phyloP scores from a whole-genome alignment of 92 coral and sea anemone genomes.

The Siderastrea siderea region DNA sequence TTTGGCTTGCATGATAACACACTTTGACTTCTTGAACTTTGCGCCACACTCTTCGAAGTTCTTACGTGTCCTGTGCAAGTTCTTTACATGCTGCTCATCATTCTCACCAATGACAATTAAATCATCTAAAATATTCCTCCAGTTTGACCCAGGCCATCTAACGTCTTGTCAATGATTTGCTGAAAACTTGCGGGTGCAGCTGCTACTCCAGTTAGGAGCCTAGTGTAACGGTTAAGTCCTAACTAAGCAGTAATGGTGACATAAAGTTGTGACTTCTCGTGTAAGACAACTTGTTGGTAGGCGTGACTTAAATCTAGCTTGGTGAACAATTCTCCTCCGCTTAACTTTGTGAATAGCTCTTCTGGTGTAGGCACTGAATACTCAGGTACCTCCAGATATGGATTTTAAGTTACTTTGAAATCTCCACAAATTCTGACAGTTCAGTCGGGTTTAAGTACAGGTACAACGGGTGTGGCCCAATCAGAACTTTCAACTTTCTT shows the following conservation, averaged over 20 bases:
- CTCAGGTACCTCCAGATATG: not conserved
- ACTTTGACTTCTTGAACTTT: constrained; percentile 18
- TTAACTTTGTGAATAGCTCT: constrained; percentile 45
- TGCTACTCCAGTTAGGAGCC: constrained; percentile 63
- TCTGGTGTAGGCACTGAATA: constrained; percentile 52
- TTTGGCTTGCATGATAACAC: constrained; percentile 4
- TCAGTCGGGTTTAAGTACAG: constrained; percentile 37
- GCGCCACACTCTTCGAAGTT: constrained; percentile 13
- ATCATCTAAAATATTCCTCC: constrained; percentile 58
- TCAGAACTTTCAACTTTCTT: constrained; percentile 47
- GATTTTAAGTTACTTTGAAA: not conserved
- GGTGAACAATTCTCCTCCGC: constrained; percentile 50
- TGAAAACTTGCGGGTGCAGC: constrained; percentile 61
- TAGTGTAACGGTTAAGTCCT: constrained; percentile 28
- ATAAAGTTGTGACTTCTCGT: constrained; percentile 37
- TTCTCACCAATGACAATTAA: constrained; percentile 41
- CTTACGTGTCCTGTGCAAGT: constrained; percentile 16
- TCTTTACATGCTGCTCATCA: constrained; percentile 43
- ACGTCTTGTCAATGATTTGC: constrained; percentile 43
- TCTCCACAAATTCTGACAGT: not conserved
- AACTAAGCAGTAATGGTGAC: constrained; percentile 20
- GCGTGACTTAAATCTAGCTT: constrained; percentile 61
- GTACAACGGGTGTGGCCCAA: constrained; percentile 44
- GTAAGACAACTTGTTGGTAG: constrained; percentile 57
- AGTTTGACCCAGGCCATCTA: constrained; percentile 41